Conservation (phyloP, 35 echinoderm and acorn worm genomes). For the Holothuria glaberrima region DNA sequence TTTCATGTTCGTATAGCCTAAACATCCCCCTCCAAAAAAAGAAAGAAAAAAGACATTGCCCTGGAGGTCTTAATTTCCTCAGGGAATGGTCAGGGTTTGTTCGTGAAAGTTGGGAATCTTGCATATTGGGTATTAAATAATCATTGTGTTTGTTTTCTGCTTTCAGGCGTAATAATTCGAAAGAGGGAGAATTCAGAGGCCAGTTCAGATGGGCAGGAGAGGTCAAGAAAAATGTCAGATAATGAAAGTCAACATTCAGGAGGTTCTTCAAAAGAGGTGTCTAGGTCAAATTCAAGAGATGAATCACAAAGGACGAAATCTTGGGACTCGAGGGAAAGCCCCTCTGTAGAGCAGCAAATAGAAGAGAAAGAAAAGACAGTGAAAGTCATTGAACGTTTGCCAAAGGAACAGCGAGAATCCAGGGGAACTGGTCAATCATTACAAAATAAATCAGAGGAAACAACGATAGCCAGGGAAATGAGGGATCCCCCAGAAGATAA, state of each 20-base stretch:
- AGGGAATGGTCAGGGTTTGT: neutral
- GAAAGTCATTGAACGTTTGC: conserved; percentile 36
- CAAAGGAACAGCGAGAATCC: conserved; percentile 29
- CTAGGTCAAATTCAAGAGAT: conserved; percentile 48
- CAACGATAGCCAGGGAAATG: neutral
- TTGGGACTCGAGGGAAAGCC: conserved; percentile 32
- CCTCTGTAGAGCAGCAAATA: conserved; percentile 15
- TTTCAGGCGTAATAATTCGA: conserved; percentile 41
- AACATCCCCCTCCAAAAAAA: too few relatives aligned
- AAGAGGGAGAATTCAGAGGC: conserved; percentile 42
- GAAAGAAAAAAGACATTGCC: too few relatives aligned
- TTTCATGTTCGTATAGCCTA: too few relatives aligned
- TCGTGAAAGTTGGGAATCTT: too few relatives aligned
- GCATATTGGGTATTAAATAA: too few relatives aligned
- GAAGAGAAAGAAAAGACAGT: neutral
- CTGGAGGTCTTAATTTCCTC: too few relatives aligned
- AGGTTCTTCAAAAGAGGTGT: conserved; percentile 35
- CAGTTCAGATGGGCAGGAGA: conserved; percentile 60
- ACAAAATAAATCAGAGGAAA: neutral
- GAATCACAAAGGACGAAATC: conserved; percentile 21
- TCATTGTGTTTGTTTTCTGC: neutral
- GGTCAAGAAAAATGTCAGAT: conserved; percentile 22
- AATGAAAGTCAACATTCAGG: conserved; percentile 42
- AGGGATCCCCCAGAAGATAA: neutral
- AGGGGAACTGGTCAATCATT: neutral